A percentile compares a stretch with the other conserved stretches of the same genome.
phyloP scores from a whole-genome alignment of 1,140 invertebrate species.

The Adelges cooleyi region DNA sequence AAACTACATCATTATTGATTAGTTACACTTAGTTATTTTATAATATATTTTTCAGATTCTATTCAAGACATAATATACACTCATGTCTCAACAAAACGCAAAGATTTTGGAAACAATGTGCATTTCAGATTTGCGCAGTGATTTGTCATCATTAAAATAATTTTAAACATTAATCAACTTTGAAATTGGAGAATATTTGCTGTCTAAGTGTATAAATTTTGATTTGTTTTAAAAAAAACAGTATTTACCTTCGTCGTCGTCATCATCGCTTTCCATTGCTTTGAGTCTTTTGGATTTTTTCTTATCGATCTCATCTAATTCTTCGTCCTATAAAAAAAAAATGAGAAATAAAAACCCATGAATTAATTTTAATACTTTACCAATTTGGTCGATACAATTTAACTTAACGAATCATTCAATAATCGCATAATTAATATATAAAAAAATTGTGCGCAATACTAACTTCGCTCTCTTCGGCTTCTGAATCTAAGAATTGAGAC shows the following conservation, averaged over 20 bases:
- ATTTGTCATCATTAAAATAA: conserved; percentile 34
- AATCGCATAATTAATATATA: not conserved
- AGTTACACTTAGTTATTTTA: too few relatives aligned
- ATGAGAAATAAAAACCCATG: too few relatives aligned
- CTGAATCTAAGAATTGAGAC: conserved; percentile 59
- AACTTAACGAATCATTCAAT: conserved; percentile 5
- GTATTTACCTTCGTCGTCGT: conserved; percentile 45
- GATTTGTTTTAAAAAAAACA: not conserved
- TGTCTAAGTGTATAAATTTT: not conserved
- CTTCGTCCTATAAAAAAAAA: conserved; percentile 48
- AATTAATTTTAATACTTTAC: conserved; percentile 16
- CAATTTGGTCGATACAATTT: not conserved
- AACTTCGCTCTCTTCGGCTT: conserved; percentile 73
- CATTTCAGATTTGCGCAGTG: conserved; percentile 34
- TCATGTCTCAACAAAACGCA: not conserved
- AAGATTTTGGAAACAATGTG: not conserved
- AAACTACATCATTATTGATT: too few relatives aligned
- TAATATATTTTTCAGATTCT: conserved; percentile 5
- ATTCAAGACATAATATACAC: conserved; percentile 13
- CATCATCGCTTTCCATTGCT: conserved; percentile 50
- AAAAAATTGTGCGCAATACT: too few relatives aligned
- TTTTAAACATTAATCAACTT: too few relatives aligned
- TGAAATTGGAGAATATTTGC: too few relatives aligned
- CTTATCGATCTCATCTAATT: conserved; percentile 47
- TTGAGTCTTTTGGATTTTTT: conserved; percentile 53